phyloP scores from a whole-genome alignment of 1,140 invertebrate species.

The Drosophila pachea region DNA sequence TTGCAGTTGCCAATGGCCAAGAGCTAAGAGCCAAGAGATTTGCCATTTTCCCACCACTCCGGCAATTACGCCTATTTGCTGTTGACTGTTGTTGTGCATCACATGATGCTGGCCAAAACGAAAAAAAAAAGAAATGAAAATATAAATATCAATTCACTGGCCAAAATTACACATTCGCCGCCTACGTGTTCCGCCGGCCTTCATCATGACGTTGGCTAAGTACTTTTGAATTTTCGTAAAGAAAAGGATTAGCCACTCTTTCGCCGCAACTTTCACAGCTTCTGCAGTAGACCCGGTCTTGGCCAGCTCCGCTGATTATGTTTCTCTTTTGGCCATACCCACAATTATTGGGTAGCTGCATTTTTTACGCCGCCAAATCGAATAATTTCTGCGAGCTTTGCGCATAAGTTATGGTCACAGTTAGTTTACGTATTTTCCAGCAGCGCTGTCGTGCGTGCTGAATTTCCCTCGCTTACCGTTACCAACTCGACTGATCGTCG shows the following conservation, averaged over 20 bases:
- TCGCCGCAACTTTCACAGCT: conserved; percentile 49
- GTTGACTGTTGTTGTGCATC: conserved; percentile 18
- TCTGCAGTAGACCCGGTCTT: conserved; percentile 37
- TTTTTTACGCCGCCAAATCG: conserved; percentile 51
- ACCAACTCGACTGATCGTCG: conserved; percentile 5
- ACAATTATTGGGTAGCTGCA: conserved; percentile 48
- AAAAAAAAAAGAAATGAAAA: conserved; percentile 8
- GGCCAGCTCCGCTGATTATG: conserved; percentile 9
- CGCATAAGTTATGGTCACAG: conserved; percentile 54
- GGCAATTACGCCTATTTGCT: conserved; percentile 30
- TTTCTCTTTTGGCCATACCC: conserved; percentile 25
- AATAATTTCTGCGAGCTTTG: conserved; percentile 41
- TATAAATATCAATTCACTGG: conserved; percentile 12
- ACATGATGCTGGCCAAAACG: conserved; percentile 25
- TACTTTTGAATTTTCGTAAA: conserved; percentile 37
- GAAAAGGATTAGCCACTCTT: conserved; percentile 41
- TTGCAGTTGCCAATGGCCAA: not conserved
- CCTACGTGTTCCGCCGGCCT: conserved; percentile 34
- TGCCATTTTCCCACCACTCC: conserved; percentile 40
- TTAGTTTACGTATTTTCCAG: conserved; percentile 37
- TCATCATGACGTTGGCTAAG: conserved; percentile 4
- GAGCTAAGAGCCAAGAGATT: not conserved
- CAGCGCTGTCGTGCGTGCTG: conserved; percentile 42
- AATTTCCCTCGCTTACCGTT: conserved; percentile 52
- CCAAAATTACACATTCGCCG: conserved; percentile 41